Percentiles rank a stretch among this genome's conserved stretches.
Conservation (phyloP, 2,797 vertebrate genomes). For the Sylvilagus floridanus region DNA sequence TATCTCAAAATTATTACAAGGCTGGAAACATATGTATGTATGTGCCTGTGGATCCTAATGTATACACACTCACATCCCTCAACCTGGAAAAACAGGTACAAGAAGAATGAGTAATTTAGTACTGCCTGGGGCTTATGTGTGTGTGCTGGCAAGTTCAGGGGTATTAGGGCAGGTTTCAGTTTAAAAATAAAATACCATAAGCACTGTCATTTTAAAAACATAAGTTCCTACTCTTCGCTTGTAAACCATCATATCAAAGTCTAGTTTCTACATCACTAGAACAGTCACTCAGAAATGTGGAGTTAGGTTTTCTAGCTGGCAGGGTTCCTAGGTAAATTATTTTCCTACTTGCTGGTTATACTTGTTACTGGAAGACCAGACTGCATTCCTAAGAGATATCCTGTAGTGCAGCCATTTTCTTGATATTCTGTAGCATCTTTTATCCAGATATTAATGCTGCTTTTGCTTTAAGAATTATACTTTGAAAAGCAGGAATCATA, state of each 20-base stretch:
- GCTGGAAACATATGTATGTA: constrained; percentile 65
- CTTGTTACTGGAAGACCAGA: constrained; percentile 35
- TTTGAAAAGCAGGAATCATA: constrained; percentile 47
- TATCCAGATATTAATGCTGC: too few relatives aligned
- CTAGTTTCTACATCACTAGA: background rate
- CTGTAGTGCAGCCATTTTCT: constrained; percentile 12
- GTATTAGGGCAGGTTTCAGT: constrained; percentile 66
- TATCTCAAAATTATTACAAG: constrained; percentile 74
- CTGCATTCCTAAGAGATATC: background rate
- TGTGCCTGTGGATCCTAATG: constrained; percentile 54
- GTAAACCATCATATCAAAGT: background rate
- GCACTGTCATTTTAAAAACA: constrained; percentile 71
- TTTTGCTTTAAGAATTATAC: background rate
- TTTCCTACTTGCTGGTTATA: constrained; percentile 45
- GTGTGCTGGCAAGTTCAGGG: constrained; percentile 63
- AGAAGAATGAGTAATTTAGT: constrained; percentile 71
- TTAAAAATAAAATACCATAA: constrained; percentile 49
- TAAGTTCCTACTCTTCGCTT: constrained; percentile 82
- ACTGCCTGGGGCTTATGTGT: constrained; percentile 67
- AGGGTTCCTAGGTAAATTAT: constrained; percentile 40
- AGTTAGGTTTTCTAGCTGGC: constrained; percentile 30
- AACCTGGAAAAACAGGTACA: constrained; percentile 70
- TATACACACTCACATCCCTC: constrained; percentile 20
- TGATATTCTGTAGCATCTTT: background rate
- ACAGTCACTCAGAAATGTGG: constrained; percentile 7